A percentile compares a stretch with the other conserved stretches of the same genome.
phyloP scores from a whole-genome alignment of 2,797 vertebrate genomes.

The Potorous gilbertii region DNA sequence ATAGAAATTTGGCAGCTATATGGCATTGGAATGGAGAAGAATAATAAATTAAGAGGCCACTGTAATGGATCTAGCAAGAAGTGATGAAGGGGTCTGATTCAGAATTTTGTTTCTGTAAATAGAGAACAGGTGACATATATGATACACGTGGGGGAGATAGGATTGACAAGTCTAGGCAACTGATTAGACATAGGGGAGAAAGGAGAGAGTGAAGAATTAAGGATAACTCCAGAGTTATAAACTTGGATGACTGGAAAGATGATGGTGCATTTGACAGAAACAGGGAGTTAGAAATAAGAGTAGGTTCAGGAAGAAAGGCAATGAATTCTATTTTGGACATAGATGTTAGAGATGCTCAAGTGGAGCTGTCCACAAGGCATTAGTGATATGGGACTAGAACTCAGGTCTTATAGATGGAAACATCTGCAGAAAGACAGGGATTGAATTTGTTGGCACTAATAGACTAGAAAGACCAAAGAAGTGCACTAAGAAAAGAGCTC shows the following conservation, averaged over 20 bases:
- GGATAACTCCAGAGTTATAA: neutral
- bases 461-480: neutral
- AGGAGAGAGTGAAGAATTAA: neutral
- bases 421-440: neutral
- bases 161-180: neutral
- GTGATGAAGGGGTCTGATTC: neutral
- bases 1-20: neutral
- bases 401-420: neutral
- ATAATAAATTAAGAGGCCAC: neutral
- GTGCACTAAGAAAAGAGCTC: neutral
- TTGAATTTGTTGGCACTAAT: neutral
- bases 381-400: neutral
- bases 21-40: neutral
- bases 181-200: neutral
- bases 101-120: neutral
- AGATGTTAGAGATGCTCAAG: neutral
- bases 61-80: neutral
- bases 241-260: neutral
- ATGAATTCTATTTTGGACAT: neutral
- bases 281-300: neutral
- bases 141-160: neutral
- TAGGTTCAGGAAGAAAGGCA: neutral
- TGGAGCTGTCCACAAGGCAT: neutral
- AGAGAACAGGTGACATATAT: neutral
- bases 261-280: neutral